Conservation (phyloP, 2,797 vertebrate species). For the Diceros bicornis region DNA sequence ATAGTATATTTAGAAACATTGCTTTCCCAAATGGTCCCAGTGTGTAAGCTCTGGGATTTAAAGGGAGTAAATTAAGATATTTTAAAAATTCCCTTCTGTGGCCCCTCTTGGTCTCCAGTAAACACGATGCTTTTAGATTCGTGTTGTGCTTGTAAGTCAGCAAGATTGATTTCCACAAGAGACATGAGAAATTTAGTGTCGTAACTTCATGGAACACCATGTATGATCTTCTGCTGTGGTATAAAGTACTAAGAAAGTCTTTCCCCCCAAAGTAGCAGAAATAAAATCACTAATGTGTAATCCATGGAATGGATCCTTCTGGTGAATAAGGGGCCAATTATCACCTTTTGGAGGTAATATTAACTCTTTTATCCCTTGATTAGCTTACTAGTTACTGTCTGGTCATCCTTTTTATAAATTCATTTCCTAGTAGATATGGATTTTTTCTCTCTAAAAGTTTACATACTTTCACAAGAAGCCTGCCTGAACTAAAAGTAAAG, state of each 20-base stretch:
- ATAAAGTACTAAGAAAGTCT: not conserved
- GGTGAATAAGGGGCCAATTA: not conserved
- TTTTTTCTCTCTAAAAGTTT: conserved; percentile 57
- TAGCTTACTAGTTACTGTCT: not conserved
- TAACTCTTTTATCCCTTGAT: not conserved
- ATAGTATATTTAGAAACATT: conserved; percentile 37
- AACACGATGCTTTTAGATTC: conserved; percentile 31
- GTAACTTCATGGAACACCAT: not conserved
- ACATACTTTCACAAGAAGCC: not conserved
- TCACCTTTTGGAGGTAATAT: not conserved
- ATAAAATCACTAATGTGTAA: not conserved
- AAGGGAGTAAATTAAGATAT: not conserved
- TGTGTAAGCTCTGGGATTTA: not conserved
- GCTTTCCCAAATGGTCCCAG: not conserved
- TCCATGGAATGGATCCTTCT: not conserved
- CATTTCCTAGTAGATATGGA: not conserved
- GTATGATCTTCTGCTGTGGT: not conserved
- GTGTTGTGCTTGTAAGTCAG: not conserved
- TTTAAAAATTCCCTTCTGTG: not conserved
- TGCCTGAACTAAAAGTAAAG: conserved; percentile 13
- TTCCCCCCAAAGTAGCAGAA: not conserved
- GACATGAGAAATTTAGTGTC: not conserved
- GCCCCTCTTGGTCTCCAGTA: not conserved
- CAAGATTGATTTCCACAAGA: conserved; percentile 4
- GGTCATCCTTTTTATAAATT: not conserved